phyloP scores from a whole-genome alignment of 2,797 vertebrate species.

The Rhadinocentrus ornatus region DNA sequence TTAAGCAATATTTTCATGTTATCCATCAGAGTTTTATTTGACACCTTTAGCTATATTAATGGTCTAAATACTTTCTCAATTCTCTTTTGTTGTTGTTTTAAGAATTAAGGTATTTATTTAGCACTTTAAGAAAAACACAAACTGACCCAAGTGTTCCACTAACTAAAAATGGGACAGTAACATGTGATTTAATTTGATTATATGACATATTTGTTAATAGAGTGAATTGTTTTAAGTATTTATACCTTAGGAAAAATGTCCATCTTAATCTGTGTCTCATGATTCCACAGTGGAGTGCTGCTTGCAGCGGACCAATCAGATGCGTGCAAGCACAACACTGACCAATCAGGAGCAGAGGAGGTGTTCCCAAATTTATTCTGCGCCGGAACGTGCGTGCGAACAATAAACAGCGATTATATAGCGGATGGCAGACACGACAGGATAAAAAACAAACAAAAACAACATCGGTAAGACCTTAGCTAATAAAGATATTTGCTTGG shows the following conservation, averaged over 20 bases:
- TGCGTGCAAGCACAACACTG: fast-evolving
- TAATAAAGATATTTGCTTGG: background rate
- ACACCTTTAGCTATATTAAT: too few relatives aligned
- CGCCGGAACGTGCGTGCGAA: constrained; percentile 7
- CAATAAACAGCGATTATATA: constrained; percentile 41
- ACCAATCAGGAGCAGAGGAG: constrained; percentile 55
- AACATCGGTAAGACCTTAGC: constrained; percentile 43
- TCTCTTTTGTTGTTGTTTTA: too few relatives aligned
- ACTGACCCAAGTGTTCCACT: too few relatives aligned
- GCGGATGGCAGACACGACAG: constrained; percentile 27
- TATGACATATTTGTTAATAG: background rate
- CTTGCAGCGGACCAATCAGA: background rate
- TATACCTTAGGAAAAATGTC: background rate
- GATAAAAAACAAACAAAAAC: constrained; percentile 5
- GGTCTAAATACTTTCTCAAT: too few relatives aligned
- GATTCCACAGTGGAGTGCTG: background rate
- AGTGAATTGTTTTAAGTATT: background rate
- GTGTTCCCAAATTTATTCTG: background rate
- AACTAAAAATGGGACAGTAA: too few relatives aligned
- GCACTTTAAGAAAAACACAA: too few relatives aligned
- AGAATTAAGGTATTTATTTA: too few relatives aligned
- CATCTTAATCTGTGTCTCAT: background rate
- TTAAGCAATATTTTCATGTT: too few relatives aligned
- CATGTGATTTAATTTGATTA: too few relatives aligned
- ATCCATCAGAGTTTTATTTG: too few relatives aligned